A percentile compares a stretch with the other conserved stretches of the same genome.
Evolutionary conservation across 92 coral and sea anemone genomes (phyloP).

Genomic region (Metridium senile): DNA sequence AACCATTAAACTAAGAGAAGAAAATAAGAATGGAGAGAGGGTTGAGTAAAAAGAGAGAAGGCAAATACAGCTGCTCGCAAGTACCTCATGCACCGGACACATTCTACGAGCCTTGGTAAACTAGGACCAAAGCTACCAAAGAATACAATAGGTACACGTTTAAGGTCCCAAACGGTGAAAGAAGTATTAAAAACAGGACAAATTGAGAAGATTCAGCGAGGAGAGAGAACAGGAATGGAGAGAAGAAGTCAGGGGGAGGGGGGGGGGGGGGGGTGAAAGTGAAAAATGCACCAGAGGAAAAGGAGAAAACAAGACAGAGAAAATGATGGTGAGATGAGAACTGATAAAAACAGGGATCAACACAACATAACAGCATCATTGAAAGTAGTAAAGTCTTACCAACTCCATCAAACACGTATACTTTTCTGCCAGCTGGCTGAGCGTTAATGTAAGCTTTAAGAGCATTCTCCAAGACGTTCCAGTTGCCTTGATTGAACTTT

Average conservation of each 20-base stretch:
- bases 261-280: background rate
- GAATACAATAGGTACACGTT: too few relatives aligned
- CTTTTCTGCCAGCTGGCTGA: background rate
- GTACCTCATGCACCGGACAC: too few relatives aligned
- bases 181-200: background rate
- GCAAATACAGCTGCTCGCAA: too few relatives aligned
- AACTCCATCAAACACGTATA: slow-evolving; percentile 4
- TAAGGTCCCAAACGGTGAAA: too few relatives aligned
- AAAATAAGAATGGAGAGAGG: background rate
- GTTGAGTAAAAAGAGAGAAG: too few relatives aligned
- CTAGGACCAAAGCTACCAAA: too few relatives aligned
- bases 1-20: background rate
- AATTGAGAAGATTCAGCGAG: background rate
- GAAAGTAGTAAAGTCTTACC: background rate
- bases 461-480: slow-evolving; percentile 12
- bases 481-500: slow-evolving; percentile 13
- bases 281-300: too few relatives aligned
- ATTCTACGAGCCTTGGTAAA: too few relatives aligned
- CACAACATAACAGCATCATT: background rate
- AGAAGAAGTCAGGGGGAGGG: background rate
- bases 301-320: background rate
- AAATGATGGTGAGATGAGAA: too few relatives aligned
- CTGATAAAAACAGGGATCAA: too few relatives aligned
- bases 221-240: background rate
- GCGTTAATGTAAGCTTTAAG: background rate